Base-by-base conservation (phyloP, 2,797 vertebrate genomes). In the Notamacropus eugenii region DNA sequence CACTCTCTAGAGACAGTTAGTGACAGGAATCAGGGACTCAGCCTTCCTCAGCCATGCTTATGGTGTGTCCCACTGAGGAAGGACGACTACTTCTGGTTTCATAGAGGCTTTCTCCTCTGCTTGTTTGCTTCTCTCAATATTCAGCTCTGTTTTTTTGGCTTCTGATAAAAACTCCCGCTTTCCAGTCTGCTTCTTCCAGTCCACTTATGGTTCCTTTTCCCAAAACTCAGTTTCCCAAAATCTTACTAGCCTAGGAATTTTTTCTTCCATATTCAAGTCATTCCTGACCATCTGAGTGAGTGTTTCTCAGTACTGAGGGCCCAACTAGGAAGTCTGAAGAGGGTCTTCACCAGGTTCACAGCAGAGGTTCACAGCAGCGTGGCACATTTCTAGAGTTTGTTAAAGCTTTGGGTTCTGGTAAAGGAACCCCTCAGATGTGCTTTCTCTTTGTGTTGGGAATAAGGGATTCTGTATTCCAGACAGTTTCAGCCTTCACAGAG, bases 121-220 rank as follows among this genome's bases (percentile, higher is more conserved):
- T 10, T 11, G 13, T n/a, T 74, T 31, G 1, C n/a, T 82, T 82
- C n/a, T 24, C n/a, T 82, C n/a, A 1, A 3, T 19, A 24, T 24
- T 46, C 67, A 82, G 67, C n/a, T 82, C 5, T 19, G 3, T 24
- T 22, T 46, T 40, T 59, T 40, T 19, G n/a, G 67, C 91, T 91
- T 54, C 54, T 93, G 55, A 91, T 94, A 95, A 95, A 96, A 94
- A 54, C 92, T 58, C 52, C 55, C 55, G 62, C 92, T 50, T 10
- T 94, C 93, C 59, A 92, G 22, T 90, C 97, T 93, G 96, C 96
- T 90, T 93, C 96, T 94, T 93, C 92, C 31, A 95, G 34, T 90
- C 92, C 90, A 90, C 24, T 93, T 92, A 62, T 91, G 92, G 67
- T 91, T 93, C 82, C 50, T 94, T 95, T 92, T 93, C 56, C 95